Evolutionary conservation across 2,113 vertebrate species (phyloP).

Genomic region (Lates calcarifer): DNA sequence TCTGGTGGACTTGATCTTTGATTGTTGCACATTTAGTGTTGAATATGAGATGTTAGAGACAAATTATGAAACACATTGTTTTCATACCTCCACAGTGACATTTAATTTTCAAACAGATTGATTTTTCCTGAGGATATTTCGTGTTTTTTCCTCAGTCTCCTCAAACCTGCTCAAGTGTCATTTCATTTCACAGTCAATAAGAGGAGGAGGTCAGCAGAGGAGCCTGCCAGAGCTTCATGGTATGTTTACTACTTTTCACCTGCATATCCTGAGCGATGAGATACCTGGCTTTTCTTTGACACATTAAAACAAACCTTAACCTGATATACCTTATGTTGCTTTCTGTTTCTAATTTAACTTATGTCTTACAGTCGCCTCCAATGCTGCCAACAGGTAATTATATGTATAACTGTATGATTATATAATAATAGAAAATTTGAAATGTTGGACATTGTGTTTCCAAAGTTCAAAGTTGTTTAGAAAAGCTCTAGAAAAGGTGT

Average conservation of each 20-base stretch:
- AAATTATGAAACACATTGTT: not conserved
- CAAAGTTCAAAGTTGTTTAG: no score
- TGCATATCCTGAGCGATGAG: no score
- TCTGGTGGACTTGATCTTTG: not conserved
- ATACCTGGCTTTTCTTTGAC: not conserved
- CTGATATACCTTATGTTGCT: not conserved
- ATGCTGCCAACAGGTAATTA: not conserved
- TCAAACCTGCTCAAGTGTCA: not conserved
- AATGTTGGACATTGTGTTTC: no score
- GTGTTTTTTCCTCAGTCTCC: not conserved
- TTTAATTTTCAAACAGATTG: constrained; percentile 7
- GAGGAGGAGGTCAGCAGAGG: not conserved
- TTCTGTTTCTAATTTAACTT: not conserved
- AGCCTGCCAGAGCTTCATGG: not conserved
- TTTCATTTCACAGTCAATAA: not conserved
- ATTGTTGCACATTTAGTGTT: not conserved
- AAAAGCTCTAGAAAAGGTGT: no score
- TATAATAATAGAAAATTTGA: no score
- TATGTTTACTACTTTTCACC: not conserved
- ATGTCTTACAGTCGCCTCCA: not conserved
- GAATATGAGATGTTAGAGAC: not conserved
- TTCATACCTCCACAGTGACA: not conserved
- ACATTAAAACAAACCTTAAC: not conserved
- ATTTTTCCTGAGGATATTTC: not conserved
- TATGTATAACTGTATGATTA: no score